A percentile compares a stretch with the other conserved stretches of the same genome.
These are phyloP conservation scores for Beaufortia kweichowensis DNA, from an alignment of 2,113 vertebrate species.

Conservation along the genomic window DNA sequence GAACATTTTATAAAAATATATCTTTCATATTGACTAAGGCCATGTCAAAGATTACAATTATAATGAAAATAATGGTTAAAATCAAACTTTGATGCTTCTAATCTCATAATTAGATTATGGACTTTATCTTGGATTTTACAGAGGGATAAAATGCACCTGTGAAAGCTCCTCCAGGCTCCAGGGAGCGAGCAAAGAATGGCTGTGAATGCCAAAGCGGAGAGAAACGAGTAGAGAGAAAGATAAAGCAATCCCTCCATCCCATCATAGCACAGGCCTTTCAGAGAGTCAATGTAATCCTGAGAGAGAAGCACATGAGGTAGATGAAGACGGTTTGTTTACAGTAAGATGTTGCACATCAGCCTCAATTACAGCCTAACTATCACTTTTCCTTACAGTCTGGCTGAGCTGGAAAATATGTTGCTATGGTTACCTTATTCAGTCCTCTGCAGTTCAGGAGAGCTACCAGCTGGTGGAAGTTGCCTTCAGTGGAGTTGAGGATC, in stretches of 20 bases:
- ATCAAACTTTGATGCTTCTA: no score
- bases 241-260: slow-evolving; percentile 88
- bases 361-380: neutral
- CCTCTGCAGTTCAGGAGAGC: slow-evolving; percentile 85
- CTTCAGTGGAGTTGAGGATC: slow-evolving; percentile 86
- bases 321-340: neutral
- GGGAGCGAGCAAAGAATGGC: slow-evolving; percentile 87
- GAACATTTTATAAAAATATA: no score
- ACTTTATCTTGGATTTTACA: no score
- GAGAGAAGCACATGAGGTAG: slow-evolving; percentile 4
- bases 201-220: slow-evolving; percentile 85
- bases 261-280: slow-evolving; percentile 88
- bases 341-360: neutral
- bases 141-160: slow-evolving; percentile 66
- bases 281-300: slow-evolving; percentile 84
- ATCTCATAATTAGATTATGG: no score
- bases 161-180: slow-evolving; percentile 87
- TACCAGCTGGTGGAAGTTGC: slow-evolving; percentile 88
- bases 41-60: no score
- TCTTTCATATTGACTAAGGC: no score
- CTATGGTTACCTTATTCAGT: slow-evolving; percentile 82
- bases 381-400: neutral
- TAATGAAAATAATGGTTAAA: no score
- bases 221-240: slow-evolving; percentile 87
- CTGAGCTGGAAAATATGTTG: neutral